Evolutionary conservation across 2,888 invertebrate species (phyloP), one percentile per base, ranked within the genome.

Genomic region (Caenorhabditis sp.): DNA sequence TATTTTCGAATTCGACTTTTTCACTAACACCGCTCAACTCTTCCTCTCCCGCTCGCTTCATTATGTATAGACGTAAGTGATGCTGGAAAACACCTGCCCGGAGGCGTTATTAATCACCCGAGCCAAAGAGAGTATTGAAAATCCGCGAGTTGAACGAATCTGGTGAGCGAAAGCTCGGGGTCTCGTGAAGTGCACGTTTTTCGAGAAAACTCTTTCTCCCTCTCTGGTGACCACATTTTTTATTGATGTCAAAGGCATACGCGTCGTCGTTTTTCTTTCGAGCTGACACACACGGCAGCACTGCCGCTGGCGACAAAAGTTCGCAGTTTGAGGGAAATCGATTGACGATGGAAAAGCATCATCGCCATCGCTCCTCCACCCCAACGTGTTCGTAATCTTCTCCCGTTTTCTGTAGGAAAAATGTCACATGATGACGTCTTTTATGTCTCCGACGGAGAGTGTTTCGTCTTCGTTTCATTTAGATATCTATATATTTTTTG

Each of bases 351-450:
- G 35, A 54, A 41, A 66, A 56, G 19, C 47, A 47, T 47, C 47
- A 47, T n/a, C 47, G 72, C 41, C n/a, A 19, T n/a, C 58, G 19
- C n/a, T n/a, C 8, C 12, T 10, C 19, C 19, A 22, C 64, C n/a
- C 7, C 63, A 63, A 73, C 68, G 68, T 76, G 68, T 76, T 68
- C 76, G 59, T 59, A 76, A 59, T 49, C 63, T 63, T 63, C 31
- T n/a, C 56, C 44, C 44, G 2, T 8, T 16, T 63, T 41, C 44
- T 63, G 63, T 35, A 38, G 61, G 22, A 28, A 41, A 31, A 19
- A 26, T 38, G 70, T 79, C 70, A 70, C 79, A 79, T 64, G 70
- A 61, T 79, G 77, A 77, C 77, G 77, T 77, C 28, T 64, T 64
- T 64, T 35, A 44, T 64, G 51, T 70, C 61, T 24, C 28, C 56